Conservation (phyloP, 2,797 vertebrate genomes). For the Coreius guichenoti region DNA sequence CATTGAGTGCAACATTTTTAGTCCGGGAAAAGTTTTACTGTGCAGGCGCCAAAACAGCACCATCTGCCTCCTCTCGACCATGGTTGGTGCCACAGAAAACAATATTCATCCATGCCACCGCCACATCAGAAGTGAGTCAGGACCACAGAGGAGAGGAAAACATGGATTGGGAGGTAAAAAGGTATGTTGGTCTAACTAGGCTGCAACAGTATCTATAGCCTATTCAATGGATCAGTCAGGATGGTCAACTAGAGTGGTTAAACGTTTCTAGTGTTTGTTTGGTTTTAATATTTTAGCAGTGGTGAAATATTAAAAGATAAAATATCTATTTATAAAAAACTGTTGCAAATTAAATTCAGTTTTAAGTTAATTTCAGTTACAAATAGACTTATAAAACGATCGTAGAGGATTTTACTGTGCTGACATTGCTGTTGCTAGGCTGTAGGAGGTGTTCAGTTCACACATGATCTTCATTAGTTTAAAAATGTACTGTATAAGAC, state of each 20-base stretch:
- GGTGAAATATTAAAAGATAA: background rate
- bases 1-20: conserved; percentile 66
- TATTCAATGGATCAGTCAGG: background rate
- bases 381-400: background rate
- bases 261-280: background rate
- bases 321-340: background rate
- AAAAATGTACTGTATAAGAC: too few species aligned
- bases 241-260: background rate
- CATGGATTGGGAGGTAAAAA: background rate
- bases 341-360: background rate
- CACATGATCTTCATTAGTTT: background rate
- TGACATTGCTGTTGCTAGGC: background rate
- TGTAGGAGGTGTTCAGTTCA: too few species aligned
- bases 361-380: background rate
- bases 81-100: conserved; percentile 60
- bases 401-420: background rate
- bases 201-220: background rate
- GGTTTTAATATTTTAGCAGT: background rate
- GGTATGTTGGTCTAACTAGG: background rate
- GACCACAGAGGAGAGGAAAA: conserved; percentile 14
- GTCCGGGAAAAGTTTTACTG: conserved; percentile 65
- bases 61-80: conserved; percentile 70
- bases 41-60: conserved; percentile 64
- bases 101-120: conserved; percentile 43
- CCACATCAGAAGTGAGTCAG: conserved; percentile 43